A percentile compares a stretch with the other conserved stretches of the same genome.
Conservation (phyloP, 1,140 invertebrate genomes). For the Coelopa frigida region DNA sequence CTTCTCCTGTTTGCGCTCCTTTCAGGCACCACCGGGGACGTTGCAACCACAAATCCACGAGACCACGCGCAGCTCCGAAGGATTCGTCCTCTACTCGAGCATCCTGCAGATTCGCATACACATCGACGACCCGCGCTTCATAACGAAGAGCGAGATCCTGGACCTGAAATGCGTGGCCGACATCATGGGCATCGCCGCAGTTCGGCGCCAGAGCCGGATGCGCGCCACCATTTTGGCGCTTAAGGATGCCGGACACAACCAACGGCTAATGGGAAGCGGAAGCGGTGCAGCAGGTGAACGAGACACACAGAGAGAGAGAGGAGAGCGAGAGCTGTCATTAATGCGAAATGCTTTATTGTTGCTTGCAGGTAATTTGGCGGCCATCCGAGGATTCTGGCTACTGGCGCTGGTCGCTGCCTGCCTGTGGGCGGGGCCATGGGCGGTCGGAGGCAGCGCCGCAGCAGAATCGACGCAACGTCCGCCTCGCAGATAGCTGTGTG, state of each 20-base stretch:
- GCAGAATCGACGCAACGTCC: no score
- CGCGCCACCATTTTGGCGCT: conserved; percentile 33
- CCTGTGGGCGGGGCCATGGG: no score
- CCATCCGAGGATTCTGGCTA: no score
- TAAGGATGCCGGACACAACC: conserved; percentile 33
- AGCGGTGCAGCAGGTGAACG: conserved; percentile 11
- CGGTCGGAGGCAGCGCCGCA: no score
- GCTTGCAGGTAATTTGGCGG: no score
- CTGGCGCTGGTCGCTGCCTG: no score
- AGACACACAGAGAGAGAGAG: no score
- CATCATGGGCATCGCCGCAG: conserved; percentile 26
- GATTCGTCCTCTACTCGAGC: conserved; percentile 35
- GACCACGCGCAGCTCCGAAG: conserved; percentile 32
- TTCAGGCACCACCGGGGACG: conserved; percentile 28
- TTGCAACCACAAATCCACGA: conserved; percentile 40
- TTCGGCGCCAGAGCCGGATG: conserved; percentile 22
- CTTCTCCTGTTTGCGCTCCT: neutral
- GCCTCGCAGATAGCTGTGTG: no score
- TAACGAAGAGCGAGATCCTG: conserved; percentile 35
- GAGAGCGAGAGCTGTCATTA: no score
- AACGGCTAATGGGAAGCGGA: conserved; percentile 31
- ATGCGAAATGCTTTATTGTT: no score
- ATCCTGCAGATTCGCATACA: conserved; percentile 33
- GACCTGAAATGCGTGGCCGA: conserved; percentile 35
- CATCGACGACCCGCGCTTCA: conserved; percentile 38